A percentile compares a stretch with the other conserved stretches of the same genome.
Evolutionary conservation across 2,113 vertebrate genomes (phyloP).

Genomic region (Megalops atlanticus): DNA sequence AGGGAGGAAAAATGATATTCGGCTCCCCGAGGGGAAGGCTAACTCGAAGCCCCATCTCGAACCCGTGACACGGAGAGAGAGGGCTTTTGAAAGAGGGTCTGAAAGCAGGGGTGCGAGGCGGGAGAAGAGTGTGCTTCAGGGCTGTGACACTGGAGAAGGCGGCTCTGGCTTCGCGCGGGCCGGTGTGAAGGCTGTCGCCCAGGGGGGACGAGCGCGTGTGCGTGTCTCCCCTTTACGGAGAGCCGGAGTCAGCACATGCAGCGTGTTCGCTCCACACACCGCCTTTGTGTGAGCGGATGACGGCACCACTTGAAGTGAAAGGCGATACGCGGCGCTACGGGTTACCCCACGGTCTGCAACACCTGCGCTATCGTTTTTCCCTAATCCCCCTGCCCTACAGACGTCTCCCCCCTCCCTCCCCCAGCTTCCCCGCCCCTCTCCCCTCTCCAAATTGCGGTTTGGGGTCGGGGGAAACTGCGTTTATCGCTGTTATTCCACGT

Average conservation of each 20-base stretch:
- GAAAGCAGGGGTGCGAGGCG: too few species aligned
- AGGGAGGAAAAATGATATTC: slow-evolving; percentile 69
- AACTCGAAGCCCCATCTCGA: slow-evolving; percentile 63
- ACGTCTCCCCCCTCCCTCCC: not conserved
- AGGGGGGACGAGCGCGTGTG: not conserved
- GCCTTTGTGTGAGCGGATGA: not conserved
- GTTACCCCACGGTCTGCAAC: not conserved
- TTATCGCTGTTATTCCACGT: not conserved
- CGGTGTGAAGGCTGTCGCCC: not conserved
- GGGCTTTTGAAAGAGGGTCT: slow-evolving; percentile 34
- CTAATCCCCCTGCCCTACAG: too few species aligned
- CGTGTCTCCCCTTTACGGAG: not conserved
- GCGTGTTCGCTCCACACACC: too few species aligned
- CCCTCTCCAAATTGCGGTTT: not conserved
- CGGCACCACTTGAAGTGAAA: not conserved
- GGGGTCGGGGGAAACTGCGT: not conserved
- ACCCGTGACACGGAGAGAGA: slow-evolving; percentile 38
- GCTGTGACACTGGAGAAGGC: not conserved
- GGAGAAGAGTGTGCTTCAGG: not conserved
- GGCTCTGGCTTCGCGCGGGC: not conserved
- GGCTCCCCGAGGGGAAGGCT: slow-evolving; percentile 64
- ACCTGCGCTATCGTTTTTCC: not conserved
- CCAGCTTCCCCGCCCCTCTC: not conserved
- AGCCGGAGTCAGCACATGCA: not conserved
- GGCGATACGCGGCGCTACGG: not conserved